Evolutionary conservation across 2,888 invertebrate genomes (phyloP).

Genomic region (Parnassius orleans): DNA sequence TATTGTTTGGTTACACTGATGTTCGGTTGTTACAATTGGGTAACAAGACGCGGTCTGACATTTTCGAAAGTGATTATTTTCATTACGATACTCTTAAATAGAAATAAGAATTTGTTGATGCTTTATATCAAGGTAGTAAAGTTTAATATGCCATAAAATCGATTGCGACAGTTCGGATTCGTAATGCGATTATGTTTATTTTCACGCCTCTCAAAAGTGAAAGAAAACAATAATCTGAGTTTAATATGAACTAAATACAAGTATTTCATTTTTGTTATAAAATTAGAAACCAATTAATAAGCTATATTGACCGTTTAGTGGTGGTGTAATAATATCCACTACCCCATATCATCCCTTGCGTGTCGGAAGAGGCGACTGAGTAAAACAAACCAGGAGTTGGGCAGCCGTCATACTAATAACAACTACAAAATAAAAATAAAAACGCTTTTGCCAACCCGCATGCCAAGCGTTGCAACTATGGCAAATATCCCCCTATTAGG

Average conservation of each 20-base stretch:
- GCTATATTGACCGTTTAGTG: not conserved
- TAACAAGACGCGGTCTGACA: slow-evolving; percentile 32
- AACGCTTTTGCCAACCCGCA: too few species aligned
- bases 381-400: too few species aligned
- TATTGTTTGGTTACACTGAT: slow-evolving; percentile 10
- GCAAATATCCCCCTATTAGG: too few species aligned
- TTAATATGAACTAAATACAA: slow-evolving; percentile 19
- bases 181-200: slow-evolving; percentile 23
- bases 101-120: not conserved
- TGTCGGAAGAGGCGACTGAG: too few species aligned
- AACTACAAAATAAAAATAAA: too few species aligned
- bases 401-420: too few species aligned
- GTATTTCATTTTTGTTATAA: slow-evolving; percentile 16
- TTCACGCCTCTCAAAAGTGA: slow-evolving; percentile 19
- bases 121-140: slow-evolving; percentile 9
- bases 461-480: too few species aligned
- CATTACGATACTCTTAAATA: slow-evolving; percentile 16
- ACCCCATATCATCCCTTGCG: too few species aligned
- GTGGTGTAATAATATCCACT: too few species aligned
- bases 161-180: slow-evolving; percentile 10
- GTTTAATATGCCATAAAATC: slow-evolving; percentile 3
- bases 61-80: slow-evolving; percentile 28
- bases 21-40: slow-evolving; percentile 21
- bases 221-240: slow-evolving; percentile 17
- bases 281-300: slow-evolving; percentile 20